Base-by-base conservation (phyloP, 2,888 invertebrate genomes). In the Trimorus sp. region DNA sequence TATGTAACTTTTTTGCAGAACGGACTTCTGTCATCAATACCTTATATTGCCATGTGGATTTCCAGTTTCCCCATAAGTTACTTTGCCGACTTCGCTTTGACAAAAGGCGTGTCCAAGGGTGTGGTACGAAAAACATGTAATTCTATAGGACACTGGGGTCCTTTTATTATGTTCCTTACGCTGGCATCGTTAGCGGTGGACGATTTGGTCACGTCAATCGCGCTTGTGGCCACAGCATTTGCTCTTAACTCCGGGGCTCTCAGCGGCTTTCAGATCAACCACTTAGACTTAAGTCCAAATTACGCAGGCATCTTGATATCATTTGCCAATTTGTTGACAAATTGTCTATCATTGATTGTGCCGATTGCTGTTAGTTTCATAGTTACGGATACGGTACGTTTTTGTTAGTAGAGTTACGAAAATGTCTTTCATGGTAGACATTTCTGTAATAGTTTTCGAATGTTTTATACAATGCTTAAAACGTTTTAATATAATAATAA, bases 101-200 rank as follows among this genome's bases (percentile, higher is more conserved):
- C 86, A 14, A 90, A 87, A 38, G 89, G 89, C 3, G 80, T 88
- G 0, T 79, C 88, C 1, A 87, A 88, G 1, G 90, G 84, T 0
- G 54, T 84, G 0, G 86, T 89, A 0, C 85, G 93, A 26, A 93
- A 93, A 82, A 70, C 89, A 0, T 92, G 91, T 54, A 94, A 94
- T 60, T 92, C 92, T 0, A 59, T 93, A 92, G 95, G 96, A 0
- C 93, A 94, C 81, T 91, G 92, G 89, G 92, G 92, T 1, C 92
- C 92, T 12, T 93, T 90, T 0, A n/a, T 92, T 0, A 93, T 93
- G 38, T 85, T 94, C 0, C 79, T 92, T 0, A 85, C 88, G 0
- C 87, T 93, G 2, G 90, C 90, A n/a, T 82, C 7, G n/a, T 7
- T 40, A 11, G 1, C 88, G 14, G 80, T 89, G 4, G 78, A 86